phyloP scores from a whole-genome alignment of 2,113 vertebrate genomes.

The Oreochromis aureus region DNA sequence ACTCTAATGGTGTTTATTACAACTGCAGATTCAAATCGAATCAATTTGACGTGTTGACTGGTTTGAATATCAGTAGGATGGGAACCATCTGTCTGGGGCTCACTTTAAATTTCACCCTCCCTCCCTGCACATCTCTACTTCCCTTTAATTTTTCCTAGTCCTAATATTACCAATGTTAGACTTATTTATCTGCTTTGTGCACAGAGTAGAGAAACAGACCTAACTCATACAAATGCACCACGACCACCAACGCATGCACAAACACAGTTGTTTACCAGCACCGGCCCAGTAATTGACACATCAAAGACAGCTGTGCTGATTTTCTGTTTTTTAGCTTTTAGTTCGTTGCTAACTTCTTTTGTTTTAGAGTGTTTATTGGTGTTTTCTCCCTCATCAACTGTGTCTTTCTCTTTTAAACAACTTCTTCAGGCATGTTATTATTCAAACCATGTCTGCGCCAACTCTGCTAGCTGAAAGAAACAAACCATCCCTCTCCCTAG shows the following conservation, averaged over 20 bases:
- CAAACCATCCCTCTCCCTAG: background rate
- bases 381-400: background rate
- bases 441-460: background rate
- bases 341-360: background rate
- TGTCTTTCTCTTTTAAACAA: background rate
- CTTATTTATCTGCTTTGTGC: background rate
- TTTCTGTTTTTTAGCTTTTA: background rate
- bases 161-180: background rate
- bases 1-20: constrained; percentile 7
- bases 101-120: background rate
- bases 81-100: constrained; percentile 1
- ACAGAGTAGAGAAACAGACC: background rate
- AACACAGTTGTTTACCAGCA: background rate
- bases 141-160: background rate
- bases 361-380: background rate
- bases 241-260: background rate
- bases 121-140: background rate
- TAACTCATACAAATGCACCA: background rate
- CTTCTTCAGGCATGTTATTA: background rate
- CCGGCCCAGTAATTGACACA: background rate
- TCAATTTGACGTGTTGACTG: background rate
- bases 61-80: background rate
- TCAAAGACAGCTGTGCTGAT: background rate
- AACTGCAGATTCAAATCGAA: constrained; percentile 1
- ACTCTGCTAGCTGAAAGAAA: background rate